Conservation (phyloP, 2,797 vertebrate species). For the Schizopygopsis pylzovi region DNA sequence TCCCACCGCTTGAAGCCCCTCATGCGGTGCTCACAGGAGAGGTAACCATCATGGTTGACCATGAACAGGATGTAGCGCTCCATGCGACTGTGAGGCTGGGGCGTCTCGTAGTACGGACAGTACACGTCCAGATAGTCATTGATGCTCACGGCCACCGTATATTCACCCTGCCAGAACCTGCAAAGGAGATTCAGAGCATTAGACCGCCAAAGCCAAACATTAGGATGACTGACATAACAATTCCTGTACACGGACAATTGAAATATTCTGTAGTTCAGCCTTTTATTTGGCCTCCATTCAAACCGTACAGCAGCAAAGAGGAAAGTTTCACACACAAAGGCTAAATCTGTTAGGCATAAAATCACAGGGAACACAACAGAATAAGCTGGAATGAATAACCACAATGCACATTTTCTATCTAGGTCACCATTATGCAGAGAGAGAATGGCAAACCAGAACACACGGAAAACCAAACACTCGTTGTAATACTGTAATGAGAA, state of each 20-base stretch:
- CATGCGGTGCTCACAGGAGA: slow-evolving; percentile 91
- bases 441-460: slow-evolving; percentile 47
- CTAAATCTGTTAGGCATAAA: slow-evolving; percentile 45
- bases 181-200: slow-evolving; percentile 26
- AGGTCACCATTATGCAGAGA: slow-evolving; percentile 50
- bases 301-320: slow-evolving; percentile 40
- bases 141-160: slow-evolving; percentile 94
- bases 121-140: slow-evolving; percentile 98
- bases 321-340: slow-evolving; percentile 51
- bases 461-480: slow-evolving; percentile 27
- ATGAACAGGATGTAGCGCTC: slow-evolving; percentile 95
- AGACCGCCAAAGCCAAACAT: neutral
- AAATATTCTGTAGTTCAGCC: slow-evolving; percentile 24
- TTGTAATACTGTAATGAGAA: slow-evolving; percentile 34
- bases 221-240: slow-evolving; percentile 16
- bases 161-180: slow-evolving; percentile 91
- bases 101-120: slow-evolving; percentile 92
- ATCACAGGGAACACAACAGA: slow-evolving; percentile 53
- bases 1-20: slow-evolving; percentile 97
- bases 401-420: slow-evolving; percentile 50
- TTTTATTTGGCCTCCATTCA: slow-evolving; percentile 31
- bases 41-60: slow-evolving; percentile 93
- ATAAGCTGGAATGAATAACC: slow-evolving; percentile 49
- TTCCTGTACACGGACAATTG: neutral
- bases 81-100: slow-evolving; percentile 88